Evolutionary conservation across 2,888 invertebrate genomes (phyloP).

Genomic region (Endotricha flammealis): DNA sequence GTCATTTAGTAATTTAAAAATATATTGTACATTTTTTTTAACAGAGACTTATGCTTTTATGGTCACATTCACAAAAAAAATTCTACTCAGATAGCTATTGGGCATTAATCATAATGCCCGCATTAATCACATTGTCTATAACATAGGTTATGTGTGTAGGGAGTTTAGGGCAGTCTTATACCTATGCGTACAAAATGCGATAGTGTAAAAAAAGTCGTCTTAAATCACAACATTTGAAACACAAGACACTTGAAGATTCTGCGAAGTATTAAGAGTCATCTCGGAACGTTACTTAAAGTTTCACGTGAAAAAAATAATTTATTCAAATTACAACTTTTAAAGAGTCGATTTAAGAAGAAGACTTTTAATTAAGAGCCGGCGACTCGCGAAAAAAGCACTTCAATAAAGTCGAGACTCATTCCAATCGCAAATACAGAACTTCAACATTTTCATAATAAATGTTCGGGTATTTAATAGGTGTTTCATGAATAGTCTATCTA

Average conservation of each 20-base stretch:
- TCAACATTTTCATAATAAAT: neutral
- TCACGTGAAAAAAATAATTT: conserved; percentile 8
- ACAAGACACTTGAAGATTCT: neutral
- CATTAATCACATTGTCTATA: no score
- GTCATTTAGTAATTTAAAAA: no score
- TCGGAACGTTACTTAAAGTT: neutral
- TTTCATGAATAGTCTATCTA: no score
- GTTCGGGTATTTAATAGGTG: neutral
- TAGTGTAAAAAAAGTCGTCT: no score
- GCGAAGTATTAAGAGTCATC: neutral
- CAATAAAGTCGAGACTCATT: conserved; percentile 7
- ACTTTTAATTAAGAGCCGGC: conserved; percentile 13
- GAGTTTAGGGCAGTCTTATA: no score
- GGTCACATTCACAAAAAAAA: no score
- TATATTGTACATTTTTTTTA: no score
- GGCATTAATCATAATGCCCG: no score
- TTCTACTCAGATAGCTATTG: no score
- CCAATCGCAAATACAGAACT: neutral
- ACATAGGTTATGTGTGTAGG: no score
- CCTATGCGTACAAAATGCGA: no score
- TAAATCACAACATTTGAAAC: neutral
- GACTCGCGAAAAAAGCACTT: conserved; percentile 9
- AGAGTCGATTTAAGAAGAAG: conserved; percentile 14
- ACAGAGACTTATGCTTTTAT: no score
- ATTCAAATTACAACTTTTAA: conserved; percentile 15